Conservation (phyloP, 2,113 vertebrate genomes). For the Poecile atricapillus region DNA sequence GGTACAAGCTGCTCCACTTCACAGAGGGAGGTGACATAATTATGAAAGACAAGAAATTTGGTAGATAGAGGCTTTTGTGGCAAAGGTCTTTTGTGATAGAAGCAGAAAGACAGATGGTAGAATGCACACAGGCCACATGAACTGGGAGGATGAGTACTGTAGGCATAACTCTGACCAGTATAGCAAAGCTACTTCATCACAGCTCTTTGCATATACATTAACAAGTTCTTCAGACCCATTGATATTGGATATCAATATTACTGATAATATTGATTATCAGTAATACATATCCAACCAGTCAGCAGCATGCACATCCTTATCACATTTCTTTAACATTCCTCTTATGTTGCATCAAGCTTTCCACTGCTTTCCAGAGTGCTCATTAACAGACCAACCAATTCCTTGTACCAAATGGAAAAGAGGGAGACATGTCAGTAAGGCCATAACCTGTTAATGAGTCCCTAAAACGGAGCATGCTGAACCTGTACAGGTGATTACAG, state of each 20-base stretch:
- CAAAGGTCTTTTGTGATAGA: neutral
- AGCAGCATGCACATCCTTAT: neutral
- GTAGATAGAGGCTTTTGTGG: neutral
- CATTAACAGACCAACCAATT: neutral
- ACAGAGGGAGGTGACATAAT: neutral
- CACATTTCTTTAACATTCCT: neutral
- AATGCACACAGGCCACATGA: neutral
- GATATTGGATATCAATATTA: no score
- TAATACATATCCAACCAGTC: neutral
- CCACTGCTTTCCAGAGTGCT: neutral
- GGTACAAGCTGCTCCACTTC: neutral
- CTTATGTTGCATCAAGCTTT: neutral
- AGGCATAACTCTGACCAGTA: neutral
- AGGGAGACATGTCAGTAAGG: neutral
- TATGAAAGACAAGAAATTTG: neutral
- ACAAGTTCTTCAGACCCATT: neutral
- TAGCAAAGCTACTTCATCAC: neutral
- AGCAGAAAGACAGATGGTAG: neutral
- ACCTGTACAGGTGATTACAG: neutral
- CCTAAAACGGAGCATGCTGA: neutral
- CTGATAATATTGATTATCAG: neutral
- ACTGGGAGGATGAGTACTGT: neutral
- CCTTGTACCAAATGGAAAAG: neutral
- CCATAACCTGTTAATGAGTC: neutral
- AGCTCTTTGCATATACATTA: neutral